Evolutionary conservation across 2,797 vertebrate species (phyloP), one percentile per base, ranked within the genome.

Genomic region (Arrhamphus sclerolepis): DNA sequence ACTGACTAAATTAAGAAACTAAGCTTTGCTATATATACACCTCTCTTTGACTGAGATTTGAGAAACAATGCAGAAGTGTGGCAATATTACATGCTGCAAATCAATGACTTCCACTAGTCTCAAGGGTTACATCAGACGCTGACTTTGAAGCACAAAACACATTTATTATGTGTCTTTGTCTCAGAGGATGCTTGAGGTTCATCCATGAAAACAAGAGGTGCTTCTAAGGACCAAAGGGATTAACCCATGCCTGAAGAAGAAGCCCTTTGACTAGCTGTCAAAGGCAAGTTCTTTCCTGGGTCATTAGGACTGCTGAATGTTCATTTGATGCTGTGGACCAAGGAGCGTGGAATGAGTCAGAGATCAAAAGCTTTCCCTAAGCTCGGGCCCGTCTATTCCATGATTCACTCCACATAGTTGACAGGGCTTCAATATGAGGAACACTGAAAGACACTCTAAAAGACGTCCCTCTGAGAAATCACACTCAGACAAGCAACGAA

Each of bases 301-400:
- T 83, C 75, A 82, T 83, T 82, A 86, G 61, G 34, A 62, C 53
- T 66, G 71, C 65, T 78, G 72, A 81, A 71, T 74, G 77, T 67
- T 82, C 64, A 79, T 77, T 80, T 79, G 70, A 79, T 77, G 62
- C 73, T 53, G 22, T 52, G 66, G 63, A 81, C 53, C 55, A 47
- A 71, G 64, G 42, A 70, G 72, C 52, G 62, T 57, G 56, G 55
- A 78, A 68, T 67, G 55, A 70, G 19, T 43, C n/a, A 34, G 40
- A 80, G 75, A 86, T 88, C 69, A 85, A 84, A 87, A 57, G 5
- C 46, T 26, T 44, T 66, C 31, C 50, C 44, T 9, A 34, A 62
- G 54, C 63, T 68, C 58, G n/a, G 31, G 28, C 64, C 51, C 66
- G 59, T 60, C 44, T 46, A 52, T 47, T 75, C 56, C 49, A 34